These are phyloP conservation scores for Perca fluviatilis DNA, from an alignment of 2,113 vertebrate species.

Conservation along the genomic window DNA sequence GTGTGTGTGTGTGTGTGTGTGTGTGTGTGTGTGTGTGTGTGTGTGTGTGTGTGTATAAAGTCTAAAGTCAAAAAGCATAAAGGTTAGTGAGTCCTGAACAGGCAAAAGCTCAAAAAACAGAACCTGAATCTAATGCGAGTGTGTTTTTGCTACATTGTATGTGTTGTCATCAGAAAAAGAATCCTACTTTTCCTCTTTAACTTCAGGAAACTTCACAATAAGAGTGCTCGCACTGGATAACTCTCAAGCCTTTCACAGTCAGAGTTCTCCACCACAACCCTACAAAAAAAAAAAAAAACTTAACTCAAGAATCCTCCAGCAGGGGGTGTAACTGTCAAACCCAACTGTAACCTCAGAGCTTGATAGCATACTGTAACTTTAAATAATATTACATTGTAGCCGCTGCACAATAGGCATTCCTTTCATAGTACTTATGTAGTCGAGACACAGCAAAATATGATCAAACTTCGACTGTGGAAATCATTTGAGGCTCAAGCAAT, in stretches of 20 bases:
- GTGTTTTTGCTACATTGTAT: slow-evolving; percentile 25
- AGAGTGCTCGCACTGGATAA: slow-evolving; percentile 27
- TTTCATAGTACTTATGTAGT: slow-evolving; percentile 22
- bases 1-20: slow-evolving; percentile 12
- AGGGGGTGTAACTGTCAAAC: slow-evolving; percentile 2
- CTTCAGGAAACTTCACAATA: slow-evolving; percentile 49
- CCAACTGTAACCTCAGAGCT: slow-evolving; percentile 22
- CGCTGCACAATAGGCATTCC: slow-evolving; percentile 24
- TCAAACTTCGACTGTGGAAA: slow-evolving; percentile 43
- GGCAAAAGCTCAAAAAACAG: slow-evolving; percentile 45
- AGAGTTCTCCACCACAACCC: slow-evolving; percentile 50
- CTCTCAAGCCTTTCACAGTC: slow-evolving; percentile 65
- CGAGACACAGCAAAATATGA: slow-evolving; percentile 43
- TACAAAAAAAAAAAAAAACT: slow-evolving; percentile 2
- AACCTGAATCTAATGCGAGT: slow-evolving; percentile 34
- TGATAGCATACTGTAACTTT: slow-evolving; percentile 33
- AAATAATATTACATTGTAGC: slow-evolving; percentile 45
- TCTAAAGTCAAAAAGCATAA: slow-evolving; percentile 60
- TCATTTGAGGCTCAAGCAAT: slow-evolving; percentile 31
- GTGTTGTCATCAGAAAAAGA: slow-evolving; percentile 13
- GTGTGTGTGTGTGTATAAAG: slow-evolving; percentile 11
- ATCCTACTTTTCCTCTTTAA: slow-evolving; percentile 13
- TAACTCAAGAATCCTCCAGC: slow-evolving; percentile 4
- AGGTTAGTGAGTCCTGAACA: slow-evolving; percentile 32
- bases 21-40: slow-evolving; percentile 19